These are phyloP conservation scores for Papilio glaucus DNA, from an alignment of 1,140 invertebrate genomes.

Conservation along the genomic window DNA sequence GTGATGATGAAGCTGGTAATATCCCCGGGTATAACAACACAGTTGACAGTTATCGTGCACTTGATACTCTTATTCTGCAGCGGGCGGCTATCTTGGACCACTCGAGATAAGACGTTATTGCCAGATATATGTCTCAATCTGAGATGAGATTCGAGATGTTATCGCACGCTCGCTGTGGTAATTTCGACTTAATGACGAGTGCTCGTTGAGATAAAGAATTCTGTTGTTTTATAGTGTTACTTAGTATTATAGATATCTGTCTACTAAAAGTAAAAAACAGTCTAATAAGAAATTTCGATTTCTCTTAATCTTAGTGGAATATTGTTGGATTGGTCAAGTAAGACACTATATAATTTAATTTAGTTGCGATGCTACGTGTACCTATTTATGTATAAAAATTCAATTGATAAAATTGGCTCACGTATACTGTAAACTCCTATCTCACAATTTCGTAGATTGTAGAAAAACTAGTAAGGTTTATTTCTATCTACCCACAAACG, in stretches of 20 bases:
- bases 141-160: conserved; percentile 37
- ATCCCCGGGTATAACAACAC: background rate
- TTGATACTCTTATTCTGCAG: conserved; percentile 17
- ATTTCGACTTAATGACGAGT: conserved; percentile 30
- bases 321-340: no score
- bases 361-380: no score
- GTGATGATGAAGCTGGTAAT: background rate
- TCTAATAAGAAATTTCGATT: background rate
- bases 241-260: background rate
- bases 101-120: conserved; percentile 41
- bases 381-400: no score
- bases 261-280: background rate
- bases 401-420: no score
- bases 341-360: no score
- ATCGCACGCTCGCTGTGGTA: conserved; percentile 27
- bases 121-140: conserved; percentile 41
- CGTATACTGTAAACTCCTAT: no score
- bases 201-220: conserved; percentile 20
- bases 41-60: no score
- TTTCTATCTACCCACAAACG: background rate
- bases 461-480: background rate
- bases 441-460: background rate
- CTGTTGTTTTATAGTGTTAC: background rate
- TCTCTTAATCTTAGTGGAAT: background rate
- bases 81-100: conserved; percentile 35